A percentile compares a stretch with the other conserved stretches of the same genome.
These are phyloP conservation scores for Catostomus latipinnis DNA, from an alignment of 2,797 vertebrate species.

Conservation along the genomic window DNA sequence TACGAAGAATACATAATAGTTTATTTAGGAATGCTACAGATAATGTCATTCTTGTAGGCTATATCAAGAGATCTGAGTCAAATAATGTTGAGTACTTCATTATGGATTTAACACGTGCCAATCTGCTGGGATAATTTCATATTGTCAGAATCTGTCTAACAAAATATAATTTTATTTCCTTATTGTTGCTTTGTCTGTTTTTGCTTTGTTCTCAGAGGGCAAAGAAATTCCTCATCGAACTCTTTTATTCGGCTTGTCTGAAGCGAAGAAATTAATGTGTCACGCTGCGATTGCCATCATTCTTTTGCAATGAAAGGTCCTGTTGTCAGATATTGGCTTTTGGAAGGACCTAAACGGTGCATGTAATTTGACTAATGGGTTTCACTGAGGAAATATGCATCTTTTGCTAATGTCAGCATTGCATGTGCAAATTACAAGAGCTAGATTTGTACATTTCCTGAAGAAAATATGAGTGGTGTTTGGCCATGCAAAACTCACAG, in stretches of 20 bases:
- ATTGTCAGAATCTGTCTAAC: too few species aligned
- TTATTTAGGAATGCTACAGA: too few species aligned
- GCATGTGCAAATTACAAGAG: not conserved
- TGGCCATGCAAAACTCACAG: too few species aligned
- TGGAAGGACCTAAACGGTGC: conserved; percentile 8
- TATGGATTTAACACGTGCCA: too few species aligned
- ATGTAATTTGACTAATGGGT: conserved; percentile 39
- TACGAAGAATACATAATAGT: too few species aligned
- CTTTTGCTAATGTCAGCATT: conserved; percentile 8
- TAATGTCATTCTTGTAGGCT: too few species aligned
- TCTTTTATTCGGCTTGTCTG: not conserved
- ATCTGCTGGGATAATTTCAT: too few species aligned
- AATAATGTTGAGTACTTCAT: too few species aligned
- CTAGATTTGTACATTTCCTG: too few species aligned
- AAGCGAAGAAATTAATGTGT: conserved; percentile 21
- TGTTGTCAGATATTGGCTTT: conserved; percentile 14
- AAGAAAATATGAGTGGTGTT: too few species aligned
- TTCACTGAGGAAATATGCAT: conserved; percentile 14
- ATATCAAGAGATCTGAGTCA: too few species aligned
- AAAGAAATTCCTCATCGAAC: not conserved
- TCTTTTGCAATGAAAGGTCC: not conserved
- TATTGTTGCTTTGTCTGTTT: not conserved
- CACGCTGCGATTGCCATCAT: conserved; percentile 1
- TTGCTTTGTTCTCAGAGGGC: not conserved
- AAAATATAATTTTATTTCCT: too few species aligned